Evolutionary conservation across 2,113 vertebrate genomes (phyloP).

Genomic region (Notothenia rossii): DNA sequence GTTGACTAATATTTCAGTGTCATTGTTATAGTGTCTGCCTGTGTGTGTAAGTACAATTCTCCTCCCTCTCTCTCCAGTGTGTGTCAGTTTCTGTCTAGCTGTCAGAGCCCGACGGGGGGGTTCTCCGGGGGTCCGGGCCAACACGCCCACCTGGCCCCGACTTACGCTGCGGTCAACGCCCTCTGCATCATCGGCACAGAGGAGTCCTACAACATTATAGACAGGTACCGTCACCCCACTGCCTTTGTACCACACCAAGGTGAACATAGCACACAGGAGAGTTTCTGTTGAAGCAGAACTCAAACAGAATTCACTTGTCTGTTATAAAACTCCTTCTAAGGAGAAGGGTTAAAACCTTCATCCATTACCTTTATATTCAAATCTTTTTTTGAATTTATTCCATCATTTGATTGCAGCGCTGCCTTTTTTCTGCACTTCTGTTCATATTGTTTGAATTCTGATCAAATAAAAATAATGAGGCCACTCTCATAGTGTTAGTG

Average conservation of each 20-base stretch:
- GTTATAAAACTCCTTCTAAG: no score
- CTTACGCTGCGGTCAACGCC: conserved; percentile 93
- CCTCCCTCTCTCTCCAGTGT: conserved; percentile 79
- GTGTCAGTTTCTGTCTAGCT: conserved; percentile 92
- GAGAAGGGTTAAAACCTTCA: no score
- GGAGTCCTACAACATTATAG: conserved; percentile 91
- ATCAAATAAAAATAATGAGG: no score
- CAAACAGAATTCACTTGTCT: neutral
- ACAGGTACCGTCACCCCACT: conserved; percentile 85
- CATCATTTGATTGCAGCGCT: no score
- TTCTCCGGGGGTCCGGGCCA: conserved; percentile 95
- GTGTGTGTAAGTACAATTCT: neutral
- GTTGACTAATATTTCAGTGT: neutral
- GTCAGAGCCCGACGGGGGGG: conserved; percentile 92
- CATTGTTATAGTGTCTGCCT: neutral
- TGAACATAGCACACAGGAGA: neutral
- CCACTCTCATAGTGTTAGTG: no score
- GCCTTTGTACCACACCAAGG: neutral
- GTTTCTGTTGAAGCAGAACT: neutral
- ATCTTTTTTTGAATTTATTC: no score
- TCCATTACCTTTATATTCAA: no score
- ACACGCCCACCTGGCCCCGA: conserved; percentile 95
- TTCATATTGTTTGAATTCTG: no score
- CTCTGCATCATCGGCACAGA: conserved; percentile 96
- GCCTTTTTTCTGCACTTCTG: no score